Conservation (phyloP, 1,140 invertebrate species). For the Heliconius eleuchia region DNA sequence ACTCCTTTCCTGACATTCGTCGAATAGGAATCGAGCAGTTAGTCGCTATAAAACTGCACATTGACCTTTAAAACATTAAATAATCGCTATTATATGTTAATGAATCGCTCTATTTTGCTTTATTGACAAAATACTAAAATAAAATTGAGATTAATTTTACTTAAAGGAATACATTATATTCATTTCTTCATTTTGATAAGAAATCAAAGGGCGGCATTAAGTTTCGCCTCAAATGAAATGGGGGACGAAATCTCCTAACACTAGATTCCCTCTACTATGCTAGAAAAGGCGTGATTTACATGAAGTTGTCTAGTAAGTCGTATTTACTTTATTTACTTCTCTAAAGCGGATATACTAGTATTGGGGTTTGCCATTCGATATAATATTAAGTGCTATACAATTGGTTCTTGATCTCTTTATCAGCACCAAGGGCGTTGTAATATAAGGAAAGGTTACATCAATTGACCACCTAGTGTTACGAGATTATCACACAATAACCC, state of each 20-base stretch:
- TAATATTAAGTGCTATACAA: not conserved
- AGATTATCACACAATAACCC: constrained; percentile 14
- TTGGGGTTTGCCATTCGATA: not conserved
- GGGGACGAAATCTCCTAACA: not conserved
- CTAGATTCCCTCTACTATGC: not conserved
- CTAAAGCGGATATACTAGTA: not conserved
- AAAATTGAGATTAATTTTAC: no score
- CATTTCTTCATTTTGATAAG: no score
- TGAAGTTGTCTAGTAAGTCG: no score
- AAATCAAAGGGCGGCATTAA: not conserved
- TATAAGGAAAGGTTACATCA: constrained; percentile 16
- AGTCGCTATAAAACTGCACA: no score
- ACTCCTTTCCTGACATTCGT: no score
- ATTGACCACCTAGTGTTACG: constrained; percentile 17
- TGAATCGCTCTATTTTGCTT: no score
- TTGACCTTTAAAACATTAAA: not conserved
- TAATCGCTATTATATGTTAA: no score
- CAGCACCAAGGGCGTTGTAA: constrained; percentile 8
- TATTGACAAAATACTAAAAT: no score
- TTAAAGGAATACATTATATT: no score
- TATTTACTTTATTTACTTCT: not conserved
- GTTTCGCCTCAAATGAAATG: not conserved
- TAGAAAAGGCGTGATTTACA: no score
- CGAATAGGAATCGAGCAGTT: no score
- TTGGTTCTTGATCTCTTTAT: constrained; percentile 2